Base-by-base conservation (phyloP, 1,140 invertebrate species). In the Globodera ellingtonae region DNA sequence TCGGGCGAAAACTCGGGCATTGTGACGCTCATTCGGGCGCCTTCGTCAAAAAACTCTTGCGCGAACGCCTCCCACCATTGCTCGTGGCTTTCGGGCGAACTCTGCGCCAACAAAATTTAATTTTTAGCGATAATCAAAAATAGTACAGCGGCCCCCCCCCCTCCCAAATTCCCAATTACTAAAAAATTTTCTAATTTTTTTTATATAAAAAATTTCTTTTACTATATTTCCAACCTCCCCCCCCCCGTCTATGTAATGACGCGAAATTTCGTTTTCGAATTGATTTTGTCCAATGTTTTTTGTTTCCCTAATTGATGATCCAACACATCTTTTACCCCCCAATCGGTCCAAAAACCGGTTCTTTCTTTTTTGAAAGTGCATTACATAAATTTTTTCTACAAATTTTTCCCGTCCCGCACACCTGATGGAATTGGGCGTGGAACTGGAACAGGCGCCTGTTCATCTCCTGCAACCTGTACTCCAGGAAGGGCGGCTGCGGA, bases 61-160 rank as follows among this genome's bases (percentile, higher is more conserved):
- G 75, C 77, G 72, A 84, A 84, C n/a, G 82, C 82, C 46, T 84
- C 82, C 81, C 81, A 84, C 82, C 81, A 84, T 66, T 84, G 80
- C 24, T 72, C 66, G 48, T 77, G 80, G 70, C 46, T 21, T 24
- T 80, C 75, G 7, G 73, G 56, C 48, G 77, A 50, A 71, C 59
- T 67, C 67, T 72, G 47, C 35, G 24, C 77, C 79, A 65, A 24
- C 70, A 72, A 24, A 72, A 72, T 72, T 72, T 15, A 15, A 72
- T 72, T 52, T 13, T 24, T 1, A 72, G 2, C 18, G 35, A n/a
- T 35, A 35, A 35, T 35, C 35, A 35, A 35, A 24, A 35, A 35
- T 35, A 3, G 35, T 52, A 52, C 50, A 52, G 50, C 50, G n/a
- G n/a, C 50, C 50, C 50, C 50, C 50, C 56, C 56, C 5, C 56